Evolutionary conservation across 64 coral and sea anemone species (phyloP), one percentile per base, ranked within the genome.

Genomic region (Cladopsammia gracilis): DNA sequence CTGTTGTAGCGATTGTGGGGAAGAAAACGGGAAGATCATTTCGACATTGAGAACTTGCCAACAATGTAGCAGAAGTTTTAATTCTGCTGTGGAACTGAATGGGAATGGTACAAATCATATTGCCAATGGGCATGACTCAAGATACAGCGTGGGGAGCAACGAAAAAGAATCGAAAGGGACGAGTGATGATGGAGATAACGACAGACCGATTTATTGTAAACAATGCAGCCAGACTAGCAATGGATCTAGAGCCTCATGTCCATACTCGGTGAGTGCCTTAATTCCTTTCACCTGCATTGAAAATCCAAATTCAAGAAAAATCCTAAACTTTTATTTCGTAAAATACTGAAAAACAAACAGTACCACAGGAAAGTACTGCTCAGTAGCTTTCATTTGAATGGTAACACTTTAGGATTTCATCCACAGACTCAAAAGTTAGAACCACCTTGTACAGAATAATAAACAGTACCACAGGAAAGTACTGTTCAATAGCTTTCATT

Each of bases 1-100:
- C 6, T 98, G 88, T 88, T 98, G 96, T 77, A 84, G 80, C 20
- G 96, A 98, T 54, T 98, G 92, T 65, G 92, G 88, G 4, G 92
- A 94, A 20, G 88, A 93, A 18, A 83, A 66, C 12, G 93, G 22
- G 24, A 89, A 89, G 14, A 58, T 85, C 14, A 89, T 80, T 4
- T 60, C 86, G 5, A 67, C 88, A 4, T 83, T 71, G 7, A 64
- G 79, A 57, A 77, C 86, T 10, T 98, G 96, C 86, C 93, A 88
- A 73, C 49, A 81, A 7, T 94, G 92, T 82, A 89, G 92, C 10
- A 98, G 94, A 69, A 90, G 80, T 59, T 77, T 98, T 49, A 70
- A 47, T 48, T 87, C 71, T 46, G 42, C 20, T 19, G 58, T 15
- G 60, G 96, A 98, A 86, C 60, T 90, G 9, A 90, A 94, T 18